Percentiles rank a stretch among this genome's conserved stretches.
These are phyloP conservation scores for Remorina albescens DNA, from an alignment of 2,797 vertebrate genomes.

Conservation along the genomic window DNA sequence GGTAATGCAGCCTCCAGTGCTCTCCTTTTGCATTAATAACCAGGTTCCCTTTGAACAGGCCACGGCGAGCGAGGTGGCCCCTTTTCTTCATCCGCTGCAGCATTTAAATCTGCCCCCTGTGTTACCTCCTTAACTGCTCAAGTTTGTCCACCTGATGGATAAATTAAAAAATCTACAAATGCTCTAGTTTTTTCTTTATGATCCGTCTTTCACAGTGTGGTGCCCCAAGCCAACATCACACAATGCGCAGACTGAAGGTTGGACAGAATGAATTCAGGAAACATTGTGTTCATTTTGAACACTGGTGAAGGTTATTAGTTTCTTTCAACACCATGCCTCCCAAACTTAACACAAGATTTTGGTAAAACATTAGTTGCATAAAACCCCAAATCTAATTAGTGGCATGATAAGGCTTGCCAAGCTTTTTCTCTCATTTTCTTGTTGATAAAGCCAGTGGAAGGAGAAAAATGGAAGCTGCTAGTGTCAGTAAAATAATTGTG, in stretches of 20 bases:
- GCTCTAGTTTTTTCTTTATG: slow-evolving; percentile 42
- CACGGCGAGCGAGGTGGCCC: slow-evolving; percentile 64
- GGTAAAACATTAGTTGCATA: background rate
- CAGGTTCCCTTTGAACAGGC: slow-evolving; percentile 84
- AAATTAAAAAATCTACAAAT: slow-evolving; percentile 53
- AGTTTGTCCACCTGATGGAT: slow-evolving; percentile 68
- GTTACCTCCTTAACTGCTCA: slow-evolving; percentile 84
- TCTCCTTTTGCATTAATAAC: slow-evolving; percentile 78
- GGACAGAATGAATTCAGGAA: background rate
- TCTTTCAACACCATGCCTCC: background rate
- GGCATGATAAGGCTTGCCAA: background rate
- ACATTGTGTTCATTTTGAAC: background rate
- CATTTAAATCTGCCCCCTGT: slow-evolving; percentile 75
- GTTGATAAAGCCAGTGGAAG: background rate
- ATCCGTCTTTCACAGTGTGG: slow-evolving; percentile 20
- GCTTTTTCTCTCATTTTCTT: background rate
- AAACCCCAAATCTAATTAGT: background rate
- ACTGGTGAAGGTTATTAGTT: background rate
- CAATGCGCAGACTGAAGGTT: background rate
- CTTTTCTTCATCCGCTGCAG: slow-evolving; percentile 77
- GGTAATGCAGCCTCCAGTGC: slow-evolving; percentile 74
- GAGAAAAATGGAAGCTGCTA: too few relatives aligned
- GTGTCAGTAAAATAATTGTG: too few relatives aligned
- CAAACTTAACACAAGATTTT: background rate
- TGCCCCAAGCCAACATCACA: background rate